phyloP scores from a whole-genome alignment of 2,888 invertebrate genomes.

The Caenorhabditis japonica region DNA sequence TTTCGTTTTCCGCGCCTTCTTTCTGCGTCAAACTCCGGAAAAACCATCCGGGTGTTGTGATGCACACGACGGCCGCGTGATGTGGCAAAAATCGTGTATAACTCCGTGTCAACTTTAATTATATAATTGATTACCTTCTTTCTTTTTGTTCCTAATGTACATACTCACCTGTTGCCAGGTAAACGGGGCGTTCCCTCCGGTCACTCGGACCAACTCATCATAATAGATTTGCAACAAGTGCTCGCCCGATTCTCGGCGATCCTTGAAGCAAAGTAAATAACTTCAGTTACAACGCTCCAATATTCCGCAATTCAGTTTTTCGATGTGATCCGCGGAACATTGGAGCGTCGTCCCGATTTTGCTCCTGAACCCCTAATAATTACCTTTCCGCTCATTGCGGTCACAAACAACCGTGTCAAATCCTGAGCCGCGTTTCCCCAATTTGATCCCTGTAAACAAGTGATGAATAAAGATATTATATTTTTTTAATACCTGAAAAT shows the following conservation, averaged over 20 bases:
- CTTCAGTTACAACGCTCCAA: no score
- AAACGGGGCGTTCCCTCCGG: conserved; percentile 17
- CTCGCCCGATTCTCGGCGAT: conserved; percentile 31
- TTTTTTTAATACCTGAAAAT: conserved; percentile 34
- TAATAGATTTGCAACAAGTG: conserved; percentile 23
- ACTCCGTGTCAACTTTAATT: conserved; percentile 18
- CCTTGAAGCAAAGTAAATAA: conserved; percentile 12
- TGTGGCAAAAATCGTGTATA: conserved; percentile 28
- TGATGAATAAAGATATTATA: neutral
- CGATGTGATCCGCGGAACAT: no score
- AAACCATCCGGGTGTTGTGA: conserved; percentile 25
- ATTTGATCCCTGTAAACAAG: conserved; percentile 34
- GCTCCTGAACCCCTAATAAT: no score
- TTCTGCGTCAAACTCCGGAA: neutral
- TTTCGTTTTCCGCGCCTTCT: conserved; percentile 16
- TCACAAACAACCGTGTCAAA: conserved; percentile 35
- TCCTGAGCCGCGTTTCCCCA: conserved; percentile 46
- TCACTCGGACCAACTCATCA: conserved; percentile 19
- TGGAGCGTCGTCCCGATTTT: no score
- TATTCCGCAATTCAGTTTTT: no score
- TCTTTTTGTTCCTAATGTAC: neutral
- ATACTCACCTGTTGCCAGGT: conserved; percentile 32
- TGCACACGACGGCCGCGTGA: conserved; percentile 31
- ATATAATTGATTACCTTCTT: neutral
- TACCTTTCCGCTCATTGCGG: conserved; percentile 44